Base-by-base conservation (phyloP, 2,888 invertebrate genomes). In the Azorinus chamasolen region DNA sequence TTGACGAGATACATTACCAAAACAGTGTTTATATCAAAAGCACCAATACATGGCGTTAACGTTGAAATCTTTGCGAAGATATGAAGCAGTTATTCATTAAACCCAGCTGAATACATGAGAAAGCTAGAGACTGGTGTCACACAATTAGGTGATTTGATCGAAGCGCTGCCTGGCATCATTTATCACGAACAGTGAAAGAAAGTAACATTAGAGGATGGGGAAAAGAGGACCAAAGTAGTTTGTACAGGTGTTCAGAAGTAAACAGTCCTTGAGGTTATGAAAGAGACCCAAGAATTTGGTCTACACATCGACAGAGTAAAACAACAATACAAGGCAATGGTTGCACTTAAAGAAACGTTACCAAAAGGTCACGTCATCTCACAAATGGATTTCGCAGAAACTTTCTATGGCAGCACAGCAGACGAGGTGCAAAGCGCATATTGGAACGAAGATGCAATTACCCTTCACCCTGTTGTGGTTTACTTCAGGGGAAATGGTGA, bases 331-430 rank as follows among this genome's bases (percentile, higher is more conserved):
- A 45, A 41, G 8, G 65, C 69, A 20, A 27, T 65, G 1, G 37
- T 41, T 20, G 20, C 53, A 2, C 48, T 80, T 4, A 72, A 80
- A 64, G 43, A 74, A 45, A 74, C 73, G n/a, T 53, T 81, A 6
- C 75, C 75, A n/a, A 27, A 43, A 16, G n/a, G 48, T 1, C 54
- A 79, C 25, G 24, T 73, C 14, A 54, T 84, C 10, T 18, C 77
- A 8, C 81, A 79, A 27, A 83, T 83, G 82, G 79, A 84, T 39
- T 80, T 78, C 59, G 71, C 78, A 2, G 80, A 76, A 62, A 83
- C 75, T 43, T 83, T 55, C 37, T 43, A 58, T 1, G 79, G 77
- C 51, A 6, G 37, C 14, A 18, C 22, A n/a, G n/a, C n/a, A n/a
- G n/a, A n/a, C n/a, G n/a, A n/a, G n/a, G n/a, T n/a, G n/a, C n/a